Evolutionary conservation across 2,888 invertebrate species (phyloP), one percentile per base, ranked within the genome.

Genomic region (Nomada hirtipes): DNA sequence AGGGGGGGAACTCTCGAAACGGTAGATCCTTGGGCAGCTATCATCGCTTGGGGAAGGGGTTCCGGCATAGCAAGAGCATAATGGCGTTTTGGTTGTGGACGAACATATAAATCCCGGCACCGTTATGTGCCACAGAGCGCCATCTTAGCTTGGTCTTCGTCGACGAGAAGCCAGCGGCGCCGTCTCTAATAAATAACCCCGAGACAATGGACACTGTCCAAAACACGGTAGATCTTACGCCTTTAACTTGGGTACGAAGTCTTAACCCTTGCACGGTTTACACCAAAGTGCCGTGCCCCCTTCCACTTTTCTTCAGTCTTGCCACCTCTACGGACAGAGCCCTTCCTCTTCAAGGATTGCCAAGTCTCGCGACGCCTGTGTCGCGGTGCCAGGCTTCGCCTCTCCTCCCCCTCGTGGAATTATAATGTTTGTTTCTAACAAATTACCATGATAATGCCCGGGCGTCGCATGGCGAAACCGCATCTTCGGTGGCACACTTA

Each of bases 401-500:
- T 50, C 44, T 83, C 82, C 78, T 67, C 68, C 73, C 79, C 83
- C 69, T 75, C 88, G 76, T 83, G 90, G 90, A 93, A 93, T 93
- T 92, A 93, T 93, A 92, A 94, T 93, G 93, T 93, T 93, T 94
- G 93, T 94, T 94, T 92, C 93, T 92, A 94, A 94, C 93, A 93
- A 94, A 94, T 93, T 94, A 93, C 92, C 93, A 94, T 93, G 93
- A 94, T 93, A 94, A 94, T 94, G 89, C 91, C 84, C 82, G 59
- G 87, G 89, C 89, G 89, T 89, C 86, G 90, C 91, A 85, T 81
- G 88, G 91, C 86, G 90, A 89, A 90, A 89, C 89, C 89, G 87
- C 87, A 92, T 92, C 92, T 93, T 93, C 90, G 92, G 91, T 92
- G 89, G 90, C 90, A 91, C 89, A 91, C 91, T 92, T 91, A 92